A percentile compares a stretch with the other conserved stretches of the same genome.
These are phyloP conservation scores for Manis crassicaudata DNA, from an alignment of 2,797 vertebrate genomes.

Conservation along the genomic window DNA sequence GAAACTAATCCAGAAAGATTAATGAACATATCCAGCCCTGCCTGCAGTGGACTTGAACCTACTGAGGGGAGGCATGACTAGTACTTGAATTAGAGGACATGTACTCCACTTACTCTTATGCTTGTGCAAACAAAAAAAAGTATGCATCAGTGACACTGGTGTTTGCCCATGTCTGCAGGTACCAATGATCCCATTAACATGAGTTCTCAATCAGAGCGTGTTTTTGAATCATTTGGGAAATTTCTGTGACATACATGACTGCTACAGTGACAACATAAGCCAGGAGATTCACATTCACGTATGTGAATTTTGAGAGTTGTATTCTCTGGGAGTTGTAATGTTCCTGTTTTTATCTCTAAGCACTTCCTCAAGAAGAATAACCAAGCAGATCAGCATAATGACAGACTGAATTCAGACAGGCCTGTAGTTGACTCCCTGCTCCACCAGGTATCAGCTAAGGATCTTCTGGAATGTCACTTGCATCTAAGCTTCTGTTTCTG, in stretches of 20 bases:
- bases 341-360: neutral
- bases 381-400: neutral
- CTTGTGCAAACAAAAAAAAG: neutral
- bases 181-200: neutral
- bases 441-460: neutral
- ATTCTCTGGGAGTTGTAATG: neutral
- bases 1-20: neutral
- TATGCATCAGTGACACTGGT: neutral
- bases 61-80: too few species aligned
- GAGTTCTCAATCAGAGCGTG: neutral
- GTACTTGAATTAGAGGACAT: neutral
- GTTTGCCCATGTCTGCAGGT: neutral
- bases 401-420: neutral
- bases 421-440: neutral
- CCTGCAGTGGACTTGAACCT: neutral
- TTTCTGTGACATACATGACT: neutral
- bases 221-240: neutral
- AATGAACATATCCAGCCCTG: neutral
- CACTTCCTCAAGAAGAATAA: neutral
- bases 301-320: neutral
- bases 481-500: neutral
- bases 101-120: neutral
- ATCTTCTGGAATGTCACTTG: neutral
- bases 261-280: rapidly evolving
- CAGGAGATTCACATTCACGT: neutral